phyloP scores from a whole-genome alignment of 2,797 vertebrate genomes.

The Lutjanus campechanus region DNA sequence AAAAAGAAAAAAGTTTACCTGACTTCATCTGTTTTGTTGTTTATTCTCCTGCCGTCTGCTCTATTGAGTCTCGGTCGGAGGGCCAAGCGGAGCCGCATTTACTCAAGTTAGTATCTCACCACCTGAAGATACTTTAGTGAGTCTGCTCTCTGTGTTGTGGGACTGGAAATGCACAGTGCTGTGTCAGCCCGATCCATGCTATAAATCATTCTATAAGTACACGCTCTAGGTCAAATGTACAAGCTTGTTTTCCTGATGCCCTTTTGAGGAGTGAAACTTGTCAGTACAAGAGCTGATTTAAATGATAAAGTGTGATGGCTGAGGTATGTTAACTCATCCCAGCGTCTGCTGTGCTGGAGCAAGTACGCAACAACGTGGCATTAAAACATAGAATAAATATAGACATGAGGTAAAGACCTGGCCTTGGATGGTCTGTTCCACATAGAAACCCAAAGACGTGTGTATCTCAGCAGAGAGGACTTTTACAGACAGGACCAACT shows the following conservation, averaged over 20 bases:
- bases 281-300: conserved; percentile 68
- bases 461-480: background rate
- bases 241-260: conserved; percentile 74
- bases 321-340: conserved; percentile 11
- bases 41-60: conserved; percentile 30
- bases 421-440: background rate
- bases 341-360: conserved; percentile 10
- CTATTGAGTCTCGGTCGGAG: conserved; percentile 19
- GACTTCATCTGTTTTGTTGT: conserved; percentile 44
- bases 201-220: conserved; percentile 59
- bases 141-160: conserved; percentile 10
- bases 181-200: conserved; percentile 51
- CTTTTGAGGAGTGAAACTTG: conserved; percentile 73
- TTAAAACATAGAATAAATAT: conserved; percentile 31
- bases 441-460: background rate
- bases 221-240: conserved; percentile 43
- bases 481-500: background rate
- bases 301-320: conserved; percentile 67
- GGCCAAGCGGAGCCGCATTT: conserved; percentile 34
- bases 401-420: conserved; percentile 6
- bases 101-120: conserved; percentile 8
- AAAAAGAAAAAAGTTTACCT: conserved; percentile 21
- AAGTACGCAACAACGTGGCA: conserved; percentile 17
- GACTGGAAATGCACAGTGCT: conserved; percentile 48
- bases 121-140: conserved; percentile 33